Conservation (phyloP, 2,797 vertebrate genomes). For the Sebastes oblongus region DNA sequence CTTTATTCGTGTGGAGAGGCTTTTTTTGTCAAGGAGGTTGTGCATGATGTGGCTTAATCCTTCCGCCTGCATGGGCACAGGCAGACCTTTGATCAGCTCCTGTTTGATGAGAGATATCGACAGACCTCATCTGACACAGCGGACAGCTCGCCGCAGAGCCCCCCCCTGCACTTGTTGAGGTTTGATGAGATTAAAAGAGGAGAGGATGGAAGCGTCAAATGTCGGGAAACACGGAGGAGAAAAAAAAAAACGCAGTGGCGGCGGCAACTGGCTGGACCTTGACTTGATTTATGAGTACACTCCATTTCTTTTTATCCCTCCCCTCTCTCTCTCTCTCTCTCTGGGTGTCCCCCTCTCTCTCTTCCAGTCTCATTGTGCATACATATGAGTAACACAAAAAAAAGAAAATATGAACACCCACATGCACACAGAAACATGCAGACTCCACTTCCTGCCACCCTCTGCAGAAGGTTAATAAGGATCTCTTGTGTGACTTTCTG, state of each 20-base stretch:
- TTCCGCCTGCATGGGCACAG: conserved; percentile 61
- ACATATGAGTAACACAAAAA: conserved; percentile 29
- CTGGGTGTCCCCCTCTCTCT: not conserved
- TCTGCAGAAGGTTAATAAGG: conserved; percentile 65
- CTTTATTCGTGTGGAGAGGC: conserved; percentile 71
- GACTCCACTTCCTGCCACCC: conserved; percentile 22
- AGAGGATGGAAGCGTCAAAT: conserved; percentile 64
- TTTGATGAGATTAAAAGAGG: conserved; percentile 76
- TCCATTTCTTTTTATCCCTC: conserved; percentile 38
- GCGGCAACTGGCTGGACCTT: conserved; percentile 44
- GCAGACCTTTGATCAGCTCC: conserved; percentile 79
- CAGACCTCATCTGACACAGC: conserved; percentile 72
- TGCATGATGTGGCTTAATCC: conserved; percentile 78
- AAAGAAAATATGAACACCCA: not conserved
- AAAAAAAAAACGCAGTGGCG: conserved; percentile 21
- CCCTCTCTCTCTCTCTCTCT: not conserved
- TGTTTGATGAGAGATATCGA: conserved; percentile 82
- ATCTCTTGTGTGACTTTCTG: conserved; percentile 64
- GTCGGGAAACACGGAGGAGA: conserved; percentile 44
- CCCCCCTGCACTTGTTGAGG: conserved; percentile 62
- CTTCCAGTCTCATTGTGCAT: conserved; percentile 25
- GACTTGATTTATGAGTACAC: conserved; percentile 62
- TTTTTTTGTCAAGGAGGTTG: conserved; percentile 62
- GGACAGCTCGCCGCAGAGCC: conserved; percentile 13
- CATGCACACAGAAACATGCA: not conserved